Evolutionary conservation across 2,888 invertebrate genomes (phyloP), one percentile per base, ranked within the genome.

Genomic region (Dasypogon diadema): DNA sequence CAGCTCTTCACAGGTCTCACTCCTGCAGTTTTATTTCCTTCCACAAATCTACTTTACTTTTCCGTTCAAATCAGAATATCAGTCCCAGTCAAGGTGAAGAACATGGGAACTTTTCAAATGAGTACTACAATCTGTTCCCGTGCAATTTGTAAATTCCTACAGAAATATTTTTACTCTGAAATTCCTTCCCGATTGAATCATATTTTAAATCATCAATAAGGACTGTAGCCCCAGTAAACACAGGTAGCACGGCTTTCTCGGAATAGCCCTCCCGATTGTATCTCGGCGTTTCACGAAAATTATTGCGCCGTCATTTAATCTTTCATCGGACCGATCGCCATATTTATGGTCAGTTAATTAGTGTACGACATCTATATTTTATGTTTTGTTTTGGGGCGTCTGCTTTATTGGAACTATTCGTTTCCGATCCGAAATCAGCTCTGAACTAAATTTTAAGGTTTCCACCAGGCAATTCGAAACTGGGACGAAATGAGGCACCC

Each of bases 261-360:
- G 54, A 54, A 51, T 16, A 24, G 30, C n/a, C 37, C 54, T 37
- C 14, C 34, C n/a, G 54, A 54, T 54, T 12, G 54, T 54, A 70
- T 70, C 70, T 51, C 30, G n/a, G 30, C 54, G 18, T 51, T 30
- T 34, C 22, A 30, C 14, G 34, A 26, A 54, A 70, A 30, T 54
- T 14, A 70, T 70, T 54, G 51, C 34, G 54, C 21, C 70, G 54
- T 70, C 30, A 54, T 54, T 70, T 70, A 70, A 70, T 70, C 70
- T 70, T 70, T 70, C 54, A 70, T 51, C 70, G 70, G 26, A 10
- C 70, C 70, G 70, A 51, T 54, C 70, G 74, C 48, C 48, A 73
- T 58, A 73, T 73, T 74, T 60, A 74, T 74, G 46, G 58, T 12
- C 74, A 46, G 74, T 74, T 74, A 58, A 74, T 74, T 74, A 58